A percentile compares a stretch with the other conserved stretches of the same genome.
These are phyloP conservation scores for Periophthalmodon schlosseri DNA, from an alignment of 2,113 vertebrate genomes.

Conservation along the genomic window DNA sequence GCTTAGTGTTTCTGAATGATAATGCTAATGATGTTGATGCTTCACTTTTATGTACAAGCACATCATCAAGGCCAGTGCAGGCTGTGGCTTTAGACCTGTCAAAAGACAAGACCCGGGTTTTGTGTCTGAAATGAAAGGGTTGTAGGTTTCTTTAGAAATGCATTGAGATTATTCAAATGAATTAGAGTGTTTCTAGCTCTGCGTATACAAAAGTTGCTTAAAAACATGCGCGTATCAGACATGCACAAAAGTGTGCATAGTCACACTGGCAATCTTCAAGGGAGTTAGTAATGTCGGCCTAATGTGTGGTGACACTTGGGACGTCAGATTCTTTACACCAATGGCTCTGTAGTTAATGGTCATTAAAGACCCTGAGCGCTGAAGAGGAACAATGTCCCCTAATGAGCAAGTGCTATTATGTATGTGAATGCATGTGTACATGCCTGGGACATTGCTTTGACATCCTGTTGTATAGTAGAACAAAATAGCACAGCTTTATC, in stretches of 20 bases:
- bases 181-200: background rate
- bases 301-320: slow-evolving; percentile 68
- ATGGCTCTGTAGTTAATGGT: slow-evolving; percentile 70
- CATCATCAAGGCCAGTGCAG: slow-evolving; percentile 21
- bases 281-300: slow-evolving; percentile 50
- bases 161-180: background rate
- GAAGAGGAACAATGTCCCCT: slow-evolving; percentile 52
- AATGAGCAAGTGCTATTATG: slow-evolving; percentile 19
- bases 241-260: background rate
- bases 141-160: background rate
- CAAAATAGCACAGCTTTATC: background rate
- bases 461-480: slow-evolving; percentile 8
- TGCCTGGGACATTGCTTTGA: slow-evolving; percentile 30
- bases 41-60: slow-evolving; percentile 17
- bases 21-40: slow-evolving; percentile 10
- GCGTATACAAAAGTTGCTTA: background rate
- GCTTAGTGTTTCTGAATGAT: slow-evolving; percentile 1
- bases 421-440: slow-evolving; percentile 20
- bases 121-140: background rate
- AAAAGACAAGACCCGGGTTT: slow-evolving; percentile 2
- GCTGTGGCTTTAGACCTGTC: slow-evolving; percentile 1
- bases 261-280: slow-evolving; percentile 44
- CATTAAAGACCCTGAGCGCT: slow-evolving; percentile 68
- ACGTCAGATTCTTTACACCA: slow-evolving; percentile 77
- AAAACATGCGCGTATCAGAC: background rate